Conservation (phyloP, 2,113 vertebrate genomes). For the Calidris pygmaea region DNA sequence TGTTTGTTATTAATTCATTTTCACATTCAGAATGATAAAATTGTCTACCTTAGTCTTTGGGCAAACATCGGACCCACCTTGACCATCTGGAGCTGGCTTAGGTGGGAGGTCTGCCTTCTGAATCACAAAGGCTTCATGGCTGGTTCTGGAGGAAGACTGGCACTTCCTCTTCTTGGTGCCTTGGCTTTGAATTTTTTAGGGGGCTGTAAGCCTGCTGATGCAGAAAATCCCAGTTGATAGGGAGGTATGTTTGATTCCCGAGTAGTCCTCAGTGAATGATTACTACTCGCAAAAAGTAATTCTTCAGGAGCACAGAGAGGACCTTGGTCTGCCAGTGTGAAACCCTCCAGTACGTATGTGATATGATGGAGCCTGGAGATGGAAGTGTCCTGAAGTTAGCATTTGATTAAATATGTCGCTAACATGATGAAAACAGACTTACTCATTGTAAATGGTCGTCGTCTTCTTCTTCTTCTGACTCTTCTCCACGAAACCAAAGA, state of each 20-base stretch:
- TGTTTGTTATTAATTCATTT: not conserved
- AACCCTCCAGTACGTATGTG: not conserved
- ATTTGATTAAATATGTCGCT: not conserved
- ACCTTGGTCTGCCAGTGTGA: not conserved
- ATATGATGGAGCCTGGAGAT: not conserved
- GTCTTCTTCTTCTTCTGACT: not conserved
- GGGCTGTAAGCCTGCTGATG: not conserved
- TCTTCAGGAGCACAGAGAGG: not conserved
- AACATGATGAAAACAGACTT: not conserved
- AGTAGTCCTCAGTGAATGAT: not conserved
- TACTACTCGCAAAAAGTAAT: not conserved
- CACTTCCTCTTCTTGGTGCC: not conserved
- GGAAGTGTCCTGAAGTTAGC: not conserved
- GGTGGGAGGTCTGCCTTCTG: not conserved
- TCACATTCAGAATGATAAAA: not conserved
- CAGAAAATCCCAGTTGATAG: not conserved
- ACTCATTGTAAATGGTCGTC: not conserved
- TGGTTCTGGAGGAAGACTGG: not conserved
- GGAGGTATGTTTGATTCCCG: not conserved
- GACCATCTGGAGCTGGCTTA: not conserved
- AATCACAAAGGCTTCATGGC: not conserved
- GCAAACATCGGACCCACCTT: not conserved
- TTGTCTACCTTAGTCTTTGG: not conserved
- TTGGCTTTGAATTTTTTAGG: not conserved
- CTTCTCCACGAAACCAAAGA: not conserved